A percentile compares a stretch with the other conserved stretches of the same genome.
Evolutionary conservation across 2,888 invertebrate species (phyloP).

Genomic region (Stramonita haemastoma): DNA sequence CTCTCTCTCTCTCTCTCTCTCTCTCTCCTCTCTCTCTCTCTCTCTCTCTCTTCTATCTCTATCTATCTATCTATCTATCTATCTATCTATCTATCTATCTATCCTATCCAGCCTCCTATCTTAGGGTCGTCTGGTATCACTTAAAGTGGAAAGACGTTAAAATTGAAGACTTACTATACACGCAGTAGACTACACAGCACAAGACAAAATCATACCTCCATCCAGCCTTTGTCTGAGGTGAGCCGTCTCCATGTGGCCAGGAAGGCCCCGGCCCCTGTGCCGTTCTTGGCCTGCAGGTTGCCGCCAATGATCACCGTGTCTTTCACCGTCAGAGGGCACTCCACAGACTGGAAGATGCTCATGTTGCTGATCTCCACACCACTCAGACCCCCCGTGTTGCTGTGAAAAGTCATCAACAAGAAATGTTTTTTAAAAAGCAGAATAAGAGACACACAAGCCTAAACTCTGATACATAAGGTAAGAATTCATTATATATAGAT

Average conservation of each 20-base stretch:
- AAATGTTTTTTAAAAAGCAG: neutral
- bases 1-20: too few species aligned
- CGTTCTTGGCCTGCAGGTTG: conserved; percentile 84
- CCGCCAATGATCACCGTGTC: conserved; percentile 89
- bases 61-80: too few species aligned
- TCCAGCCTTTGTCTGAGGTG: conserved; percentile 90
- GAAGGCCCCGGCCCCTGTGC: conserved; percentile 87
- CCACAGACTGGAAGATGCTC: conserved; percentile 94
- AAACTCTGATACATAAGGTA: too few species aligned
- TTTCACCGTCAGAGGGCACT: conserved; percentile 91
- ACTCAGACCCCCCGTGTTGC: conserved; percentile 74
- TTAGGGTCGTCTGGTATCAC: too few species aligned
- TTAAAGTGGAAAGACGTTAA: too few species aligned
- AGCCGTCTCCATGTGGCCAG: conserved; percentile 87
- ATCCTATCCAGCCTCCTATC: too few species aligned
- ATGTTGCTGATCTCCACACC: conserved; percentile 93
- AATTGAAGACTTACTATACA: too few species aligned
- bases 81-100: too few species aligned
- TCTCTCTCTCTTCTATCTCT: too few species aligned
- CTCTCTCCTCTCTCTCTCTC: too few species aligned
- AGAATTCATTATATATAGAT: too few species aligned
- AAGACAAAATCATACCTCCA: conserved; percentile 81
- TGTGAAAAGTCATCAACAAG: neutral
- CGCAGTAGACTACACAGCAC: neutral
- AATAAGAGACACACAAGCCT: too few species aligned